A percentile compares a stretch with the other conserved stretches of the same genome.
These are phyloP conservation scores for Thalassaphorura encarpata DNA, from an alignment of 1,140 invertebrate species.

Conservation along the genomic window DNA sequence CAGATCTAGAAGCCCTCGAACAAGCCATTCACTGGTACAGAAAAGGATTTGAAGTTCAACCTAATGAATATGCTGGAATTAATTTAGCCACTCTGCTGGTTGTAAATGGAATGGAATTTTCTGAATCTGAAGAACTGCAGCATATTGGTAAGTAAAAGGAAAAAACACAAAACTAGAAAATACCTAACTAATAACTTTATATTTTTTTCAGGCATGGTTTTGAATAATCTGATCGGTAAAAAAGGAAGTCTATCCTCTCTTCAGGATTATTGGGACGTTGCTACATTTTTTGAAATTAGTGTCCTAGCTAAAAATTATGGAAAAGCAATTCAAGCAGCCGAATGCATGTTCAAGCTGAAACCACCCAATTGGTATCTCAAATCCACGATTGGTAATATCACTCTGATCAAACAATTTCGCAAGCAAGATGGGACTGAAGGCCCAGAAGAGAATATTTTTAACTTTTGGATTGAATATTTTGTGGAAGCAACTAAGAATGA, in stretches of 20 bases:
- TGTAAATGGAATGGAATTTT: slow-evolving; percentile 94
- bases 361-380: slow-evolving; percentile 98
- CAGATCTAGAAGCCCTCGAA: slow-evolving; percentile 74
- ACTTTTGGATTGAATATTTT: slow-evolving; percentile 99
- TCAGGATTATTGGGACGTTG: slow-evolving; percentile 98
- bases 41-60: slow-evolving; percentile 94
- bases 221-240: slow-evolving; percentile 96
- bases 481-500: slow-evolving; percentile 77
- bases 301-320: slow-evolving; percentile 94
- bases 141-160: slow-evolving; percentile 53
- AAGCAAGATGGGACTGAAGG: slow-evolving; percentile 55
- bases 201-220: slow-evolving; percentile 60
- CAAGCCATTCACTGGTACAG: slow-evolving; percentile 97
- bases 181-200: neutral
- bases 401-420: slow-evolving; percentile 84
- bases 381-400: slow-evolving; percentile 96
- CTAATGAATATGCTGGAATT: slow-evolving; percentile 98
- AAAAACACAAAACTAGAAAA: neutral
- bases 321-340: slow-evolving; percentile 90
- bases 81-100: slow-evolving; percentile 96
- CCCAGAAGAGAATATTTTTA: slow-evolving; percentile 75
- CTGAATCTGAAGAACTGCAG: slow-evolving; percentile 78
- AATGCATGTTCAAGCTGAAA: slow-evolving; percentile 98
- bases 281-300: slow-evolving; percentile 98
- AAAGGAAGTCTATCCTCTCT: slow-evolving; percentile 88